Conservation (phyloP, 2,888 invertebrate species). For the Cancer borealis region DNA sequence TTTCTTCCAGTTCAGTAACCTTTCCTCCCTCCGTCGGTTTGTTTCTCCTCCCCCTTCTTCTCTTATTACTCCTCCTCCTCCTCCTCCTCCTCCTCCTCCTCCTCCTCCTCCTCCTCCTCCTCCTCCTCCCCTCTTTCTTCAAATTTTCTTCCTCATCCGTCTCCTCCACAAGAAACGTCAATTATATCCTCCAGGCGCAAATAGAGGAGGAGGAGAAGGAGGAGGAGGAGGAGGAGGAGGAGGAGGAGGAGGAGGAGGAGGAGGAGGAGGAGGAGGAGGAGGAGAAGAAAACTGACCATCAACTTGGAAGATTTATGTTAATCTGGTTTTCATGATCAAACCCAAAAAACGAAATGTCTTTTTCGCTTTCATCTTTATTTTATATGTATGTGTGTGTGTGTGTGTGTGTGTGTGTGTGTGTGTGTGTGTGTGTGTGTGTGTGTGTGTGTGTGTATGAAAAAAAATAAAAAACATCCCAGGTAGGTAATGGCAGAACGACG, state of each 20-base stretch:
- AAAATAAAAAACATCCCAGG: not conserved
- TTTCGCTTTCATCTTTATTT: not conserved
- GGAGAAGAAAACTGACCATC: not conserved
- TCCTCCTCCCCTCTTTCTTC: no score
- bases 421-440: no score
- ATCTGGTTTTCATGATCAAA: not conserved
- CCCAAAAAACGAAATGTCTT: not conserved
- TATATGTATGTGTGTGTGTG: not conserved
- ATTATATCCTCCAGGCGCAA: not conserved
- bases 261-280: not conserved
- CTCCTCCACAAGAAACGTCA: not conserved
- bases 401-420: not conserved
- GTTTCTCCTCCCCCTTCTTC: not conserved
- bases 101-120: not conserved
- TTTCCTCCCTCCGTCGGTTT: not conserved
- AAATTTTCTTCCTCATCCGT: not conserved
- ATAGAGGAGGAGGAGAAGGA: constrained; percentile 16
- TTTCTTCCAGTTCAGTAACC: constrained; percentile 10
- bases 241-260: constrained; percentile 17
- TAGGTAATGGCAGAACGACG: not conserved
- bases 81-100: not conserved
- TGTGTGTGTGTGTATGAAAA: no score
- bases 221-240: not conserved
- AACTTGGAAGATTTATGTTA: not conserved
- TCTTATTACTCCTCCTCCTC: not conserved